phyloP scores from a whole-genome alignment of 2,797 vertebrate species.

The Sorex maritimensis region DNA sequence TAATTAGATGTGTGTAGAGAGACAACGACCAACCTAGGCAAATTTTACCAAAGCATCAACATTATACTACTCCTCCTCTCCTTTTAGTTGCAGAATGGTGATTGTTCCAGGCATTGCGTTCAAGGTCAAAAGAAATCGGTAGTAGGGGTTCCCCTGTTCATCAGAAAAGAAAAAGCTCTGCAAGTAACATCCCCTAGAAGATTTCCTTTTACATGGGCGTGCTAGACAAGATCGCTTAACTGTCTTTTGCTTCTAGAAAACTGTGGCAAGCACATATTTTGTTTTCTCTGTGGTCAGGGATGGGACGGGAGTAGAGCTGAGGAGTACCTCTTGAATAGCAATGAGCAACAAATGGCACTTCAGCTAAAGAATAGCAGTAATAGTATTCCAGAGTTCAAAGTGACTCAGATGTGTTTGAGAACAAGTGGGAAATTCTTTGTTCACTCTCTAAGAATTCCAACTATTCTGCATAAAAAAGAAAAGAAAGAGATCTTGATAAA shows the following conservation, averaged over 20 bases:
- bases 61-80: not conserved
- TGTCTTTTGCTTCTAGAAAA: slow-evolving; percentile 21
- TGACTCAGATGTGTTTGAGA: slow-evolving; percentile 1
- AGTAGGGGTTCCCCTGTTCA: not conserved
- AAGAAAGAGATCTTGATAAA: no score
- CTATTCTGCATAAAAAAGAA: slow-evolving; percentile 47
- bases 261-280: not conserved
- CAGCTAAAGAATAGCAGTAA: not conserved
- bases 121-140: not conserved
- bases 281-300: slow-evolving; percentile 20
- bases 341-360: not conserved
- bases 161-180: not conserved
- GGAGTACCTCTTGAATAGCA: not conserved
- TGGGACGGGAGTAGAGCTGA: not conserved
- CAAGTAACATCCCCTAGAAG: not conserved
- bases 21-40: not conserved
- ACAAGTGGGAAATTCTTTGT: not conserved
- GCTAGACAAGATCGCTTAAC: not conserved
- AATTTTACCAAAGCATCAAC: not conserved
- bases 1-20: not conserved
- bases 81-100: not conserved
- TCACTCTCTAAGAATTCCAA: slow-evolving; percentile 28
- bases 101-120: not conserved
- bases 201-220: not conserved
- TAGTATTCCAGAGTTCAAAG: slow-evolving; percentile 26